Evolutionary conservation across 2,797 vertebrate species (phyloP), one percentile per base, ranked within the genome.

Genomic region (Centropyge bicolor): DNA sequence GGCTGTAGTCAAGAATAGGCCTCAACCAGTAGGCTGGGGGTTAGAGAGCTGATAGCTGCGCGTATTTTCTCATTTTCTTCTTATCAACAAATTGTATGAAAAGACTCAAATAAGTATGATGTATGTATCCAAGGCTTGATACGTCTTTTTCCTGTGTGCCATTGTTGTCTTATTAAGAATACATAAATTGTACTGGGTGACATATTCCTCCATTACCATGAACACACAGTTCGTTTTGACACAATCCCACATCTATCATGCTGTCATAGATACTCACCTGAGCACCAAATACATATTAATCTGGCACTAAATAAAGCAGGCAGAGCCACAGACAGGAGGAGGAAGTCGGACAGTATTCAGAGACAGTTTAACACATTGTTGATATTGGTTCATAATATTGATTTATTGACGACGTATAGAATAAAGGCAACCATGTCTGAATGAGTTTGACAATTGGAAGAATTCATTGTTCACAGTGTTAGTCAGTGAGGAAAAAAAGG

Each of bases 1-100:
- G 59, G 52, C 51, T 70, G 71, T n/a, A 52, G 81, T 49, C 68
- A 60, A 70, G 67, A 80, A 80, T 35, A 40, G 71, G 38, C 55
- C 43, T 66, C 45, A 6, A 46, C 66, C 22, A 22, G 41, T 8
- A 43, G 27, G 62, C 43, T 35, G 2, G 1, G 52, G 27, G 80
- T 85, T 70, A 60, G 56, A 43, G 46, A 51, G 63, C 55, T 52
- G 64, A 68, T 68, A 27, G 64, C 52, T 14, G 61, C 70, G 35
- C 77, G 71, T 62, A 20, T 31, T 7, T 56, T 48, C 62, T 13
- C 20, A 45, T 60, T 54, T 77, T 65, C 36, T 38, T 46, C 59
- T 40, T 20, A 36, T 76, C 62, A 61, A 51, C 38, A 78, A 69
- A 78, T 27, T 57, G 46, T 13, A 1, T 19, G 57, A 72, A 70